phyloP scores from a whole-genome alignment of 2,888 invertebrate species.

The Agrotis segetum region DNA sequence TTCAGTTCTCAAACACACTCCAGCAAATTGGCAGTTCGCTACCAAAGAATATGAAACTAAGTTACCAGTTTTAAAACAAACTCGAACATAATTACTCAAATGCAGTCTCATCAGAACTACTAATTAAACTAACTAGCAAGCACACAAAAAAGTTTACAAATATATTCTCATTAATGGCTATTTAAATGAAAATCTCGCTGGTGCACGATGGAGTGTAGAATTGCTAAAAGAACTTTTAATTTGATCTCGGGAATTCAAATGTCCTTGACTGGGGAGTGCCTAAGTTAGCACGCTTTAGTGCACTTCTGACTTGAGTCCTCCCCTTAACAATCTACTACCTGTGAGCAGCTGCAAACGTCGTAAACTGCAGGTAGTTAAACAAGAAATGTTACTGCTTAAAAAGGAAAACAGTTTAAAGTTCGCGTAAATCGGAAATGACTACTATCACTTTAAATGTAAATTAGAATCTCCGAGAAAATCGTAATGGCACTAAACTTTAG shows the following conservation, averaged over 20 bases:
- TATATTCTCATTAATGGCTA: constrained; percentile 61
- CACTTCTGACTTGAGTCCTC: constrained; percentile 64
- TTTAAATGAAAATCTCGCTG: constrained; percentile 62
- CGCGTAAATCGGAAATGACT: constrained; percentile 7
- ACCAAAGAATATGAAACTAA: constrained; percentile 26
- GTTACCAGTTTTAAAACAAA: constrained; percentile 40
- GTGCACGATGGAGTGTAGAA: constrained; percentile 47
- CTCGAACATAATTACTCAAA: constrained; percentile 31
- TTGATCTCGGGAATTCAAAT: constrained; percentile 71
- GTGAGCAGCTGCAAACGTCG: constrained; percentile 23
- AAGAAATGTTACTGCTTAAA: constrained; percentile 3
- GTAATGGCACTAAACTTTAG: not conserved
- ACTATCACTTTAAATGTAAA: constrained; percentile 17
- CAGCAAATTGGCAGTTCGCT: constrained; percentile 23
- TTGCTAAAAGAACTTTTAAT: constrained; percentile 70
- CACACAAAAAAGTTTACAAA: constrained; percentile 51
- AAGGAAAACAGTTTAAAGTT: constrained; percentile 6
- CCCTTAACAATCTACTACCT: constrained; percentile 38
- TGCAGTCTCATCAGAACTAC: constrained; percentile 28
- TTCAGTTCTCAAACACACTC: constrained; percentile 19
- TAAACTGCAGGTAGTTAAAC: constrained; percentile 9
- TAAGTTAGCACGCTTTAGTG: constrained; percentile 69
- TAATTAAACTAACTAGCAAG: constrained; percentile 43
- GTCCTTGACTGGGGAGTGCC: constrained; percentile 67
- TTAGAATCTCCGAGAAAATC: not conserved